These are phyloP conservation scores for Excalfactoria chinensis DNA, from an alignment of 2,113 vertebrate genomes.

Conservation along the genomic window DNA sequence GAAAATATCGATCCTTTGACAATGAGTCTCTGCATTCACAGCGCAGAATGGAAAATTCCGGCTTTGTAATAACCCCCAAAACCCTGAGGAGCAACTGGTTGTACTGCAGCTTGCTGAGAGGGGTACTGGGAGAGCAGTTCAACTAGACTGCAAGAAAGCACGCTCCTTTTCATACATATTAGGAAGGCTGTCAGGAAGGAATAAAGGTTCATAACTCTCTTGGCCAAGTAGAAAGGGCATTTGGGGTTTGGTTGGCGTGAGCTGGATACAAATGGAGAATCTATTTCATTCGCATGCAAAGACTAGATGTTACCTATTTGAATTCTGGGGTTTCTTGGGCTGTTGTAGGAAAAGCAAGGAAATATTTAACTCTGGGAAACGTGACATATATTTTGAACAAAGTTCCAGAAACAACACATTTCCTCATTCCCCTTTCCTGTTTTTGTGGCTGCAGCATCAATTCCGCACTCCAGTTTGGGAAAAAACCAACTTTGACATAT, in stretches of 20 bases:
- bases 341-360: neutral
- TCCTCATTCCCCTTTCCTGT: neutral
- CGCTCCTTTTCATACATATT: neutral
- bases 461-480: neutral
- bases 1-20: slow-evolving; percentile 49
- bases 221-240: neutral
- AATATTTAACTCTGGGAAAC: neutral
- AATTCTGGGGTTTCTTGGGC: neutral
- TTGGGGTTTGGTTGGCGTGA: neutral
- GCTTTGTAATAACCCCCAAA: slow-evolving; percentile 25
- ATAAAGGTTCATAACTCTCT: neutral
- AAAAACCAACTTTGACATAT: neutral
- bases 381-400: neutral
- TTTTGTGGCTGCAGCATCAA: neutral
- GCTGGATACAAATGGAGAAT: neutral
- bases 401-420: neutral
- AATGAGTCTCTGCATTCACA: slow-evolving; percentile 29
- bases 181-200: neutral
- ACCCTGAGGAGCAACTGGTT: neutral
- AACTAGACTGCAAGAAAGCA: neutral
- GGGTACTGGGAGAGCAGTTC: neutral
- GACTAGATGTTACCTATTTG: neutral
- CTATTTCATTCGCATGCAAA: neutral
- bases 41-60: slow-evolving; percentile 68
- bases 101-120: neutral